Conservation (phyloP, 2,888 invertebrate genomes). For the Aricia artaxerxes region DNA sequence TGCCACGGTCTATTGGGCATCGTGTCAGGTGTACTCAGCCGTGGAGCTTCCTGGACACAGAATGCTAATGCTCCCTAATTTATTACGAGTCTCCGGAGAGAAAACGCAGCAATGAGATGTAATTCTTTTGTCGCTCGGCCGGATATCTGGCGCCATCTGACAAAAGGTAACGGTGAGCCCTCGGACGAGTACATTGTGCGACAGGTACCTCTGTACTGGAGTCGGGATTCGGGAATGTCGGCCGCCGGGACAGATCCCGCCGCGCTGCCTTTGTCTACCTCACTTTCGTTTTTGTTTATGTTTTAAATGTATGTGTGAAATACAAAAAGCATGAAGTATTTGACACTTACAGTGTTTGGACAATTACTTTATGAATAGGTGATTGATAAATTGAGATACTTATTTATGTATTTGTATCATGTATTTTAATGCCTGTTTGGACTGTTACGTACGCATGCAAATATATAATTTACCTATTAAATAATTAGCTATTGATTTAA, state of each 20-base stretch:
- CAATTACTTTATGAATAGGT: background rate
- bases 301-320: background rate
- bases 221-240: background rate
- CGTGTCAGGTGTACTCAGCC: conserved; percentile 23
- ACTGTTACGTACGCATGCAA: background rate
- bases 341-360: background rate
- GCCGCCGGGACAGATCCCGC: background rate
- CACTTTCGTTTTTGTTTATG: conserved; percentile 19
- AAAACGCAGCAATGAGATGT: background rate
- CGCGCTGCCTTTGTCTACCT: conserved; percentile 10
- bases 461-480: too few species aligned
- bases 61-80: conserved; percentile 9
- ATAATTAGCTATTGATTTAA: too few species aligned
- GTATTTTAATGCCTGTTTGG: background rate
- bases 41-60: conserved; percentile 12
- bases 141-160: conserved; percentile 28
- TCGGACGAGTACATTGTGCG: conserved; percentile 9
- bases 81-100: conserved; percentile 1
- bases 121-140: conserved; percentile 12
- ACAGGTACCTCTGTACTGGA: conserved; percentile 9
- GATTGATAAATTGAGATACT: background rate
- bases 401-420: background rate
- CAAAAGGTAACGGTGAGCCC: conserved; percentile 24
- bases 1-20: background rate
- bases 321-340: background rate